phyloP scores from a whole-genome alignment of 2,888 invertebrate genomes.

The Balanococcus diminutus region DNA sequence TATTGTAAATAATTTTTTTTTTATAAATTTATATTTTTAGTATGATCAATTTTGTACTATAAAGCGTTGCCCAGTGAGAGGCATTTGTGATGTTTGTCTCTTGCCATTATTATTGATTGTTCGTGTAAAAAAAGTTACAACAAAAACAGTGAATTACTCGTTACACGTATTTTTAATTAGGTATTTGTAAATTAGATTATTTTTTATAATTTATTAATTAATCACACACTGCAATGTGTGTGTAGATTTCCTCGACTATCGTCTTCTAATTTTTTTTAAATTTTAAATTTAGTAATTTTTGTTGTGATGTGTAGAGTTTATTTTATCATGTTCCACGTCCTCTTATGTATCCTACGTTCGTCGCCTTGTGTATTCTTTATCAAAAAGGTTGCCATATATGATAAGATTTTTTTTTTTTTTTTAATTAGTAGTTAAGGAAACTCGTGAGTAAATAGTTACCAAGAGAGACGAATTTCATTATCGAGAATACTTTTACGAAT shows the following conservation, averaged over 20 bases:
- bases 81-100: constrained; percentile 8
- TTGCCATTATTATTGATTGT: constrained; percentile 1
- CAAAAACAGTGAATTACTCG: neutral
- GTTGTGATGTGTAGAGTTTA: neutral
- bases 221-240: neutral
- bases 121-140: neutral
- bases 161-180: neutral
- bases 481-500: neutral
- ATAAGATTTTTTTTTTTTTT: constrained; percentile 9
- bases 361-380: neutral
- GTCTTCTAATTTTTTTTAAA: neutral
- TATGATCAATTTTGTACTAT: neutral
- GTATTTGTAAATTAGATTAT: neutral
- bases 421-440: constrained; percentile 17
- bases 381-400: constrained; percentile 30
- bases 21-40: neutral
- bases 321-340: neutral
- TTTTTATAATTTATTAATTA: neutral
- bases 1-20: neutral
- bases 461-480: neutral
- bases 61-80: neutral
- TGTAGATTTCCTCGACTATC: neutral
- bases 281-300: too few species aligned
- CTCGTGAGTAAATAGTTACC: constrained; percentile 21
- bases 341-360: neutral